These are phyloP conservation scores for Melanerpes formicivorus DNA, from an alignment of 2,113 vertebrate species.

Conservation along the genomic window DNA sequence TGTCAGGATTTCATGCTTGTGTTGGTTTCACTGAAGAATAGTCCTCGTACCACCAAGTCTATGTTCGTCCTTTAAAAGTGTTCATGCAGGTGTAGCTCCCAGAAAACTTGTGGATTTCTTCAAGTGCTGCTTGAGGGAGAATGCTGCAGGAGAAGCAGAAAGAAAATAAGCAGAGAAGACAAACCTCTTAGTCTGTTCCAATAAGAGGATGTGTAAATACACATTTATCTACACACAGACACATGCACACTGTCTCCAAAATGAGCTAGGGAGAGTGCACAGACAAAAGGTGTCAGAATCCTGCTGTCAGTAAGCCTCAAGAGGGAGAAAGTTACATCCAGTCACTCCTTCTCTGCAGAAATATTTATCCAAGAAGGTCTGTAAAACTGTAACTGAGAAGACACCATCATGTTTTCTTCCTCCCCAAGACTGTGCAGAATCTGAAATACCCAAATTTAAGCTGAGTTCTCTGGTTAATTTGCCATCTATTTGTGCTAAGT, in stretches of 20 bases:
- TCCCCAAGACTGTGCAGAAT: neutral
- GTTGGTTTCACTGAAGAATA: neutral
- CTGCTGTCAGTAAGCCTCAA: neutral
- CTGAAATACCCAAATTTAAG: neutral
- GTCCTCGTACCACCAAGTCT: slow-evolving; percentile 26
- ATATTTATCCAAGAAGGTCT: neutral
- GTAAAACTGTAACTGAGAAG: neutral
- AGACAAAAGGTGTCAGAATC: neutral
- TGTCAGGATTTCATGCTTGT: slow-evolving; percentile 32
- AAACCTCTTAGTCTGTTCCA: neutral
- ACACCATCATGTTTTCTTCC: neutral
- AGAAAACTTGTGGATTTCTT: slow-evolving; percentile 96
- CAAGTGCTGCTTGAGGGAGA: slow-evolving; percentile 93
- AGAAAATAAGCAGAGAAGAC: neutral
- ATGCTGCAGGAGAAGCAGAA: slow-evolving; percentile 78
- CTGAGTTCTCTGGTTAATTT: neutral
- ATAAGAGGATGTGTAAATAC: neutral
- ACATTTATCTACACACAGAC: neutral
- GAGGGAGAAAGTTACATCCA: neutral
- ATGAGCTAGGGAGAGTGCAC: neutral
- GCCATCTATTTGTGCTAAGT: neutral
- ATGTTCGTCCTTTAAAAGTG: slow-evolving; percentile 97
- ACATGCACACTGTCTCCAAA: neutral
- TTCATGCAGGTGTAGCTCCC: slow-evolving; percentile 98
- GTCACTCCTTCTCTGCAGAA: neutral